Evolutionary conservation across 2,888 invertebrate genomes (phyloP).

Genomic region (Synanthedon formicaeformis): DNA sequence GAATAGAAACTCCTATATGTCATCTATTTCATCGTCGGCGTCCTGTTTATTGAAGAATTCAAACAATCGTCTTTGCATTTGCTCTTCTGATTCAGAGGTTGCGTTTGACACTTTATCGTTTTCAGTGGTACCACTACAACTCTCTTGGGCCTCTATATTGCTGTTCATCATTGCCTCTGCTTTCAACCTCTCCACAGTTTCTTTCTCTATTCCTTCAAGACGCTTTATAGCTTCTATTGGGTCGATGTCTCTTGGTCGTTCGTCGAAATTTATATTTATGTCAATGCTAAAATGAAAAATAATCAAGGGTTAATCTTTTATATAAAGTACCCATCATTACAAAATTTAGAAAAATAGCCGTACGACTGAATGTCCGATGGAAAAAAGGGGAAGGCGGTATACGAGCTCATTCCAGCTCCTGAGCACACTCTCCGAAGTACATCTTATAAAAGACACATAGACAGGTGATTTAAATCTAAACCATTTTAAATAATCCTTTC

Average conservation of each 20-base stretch:
- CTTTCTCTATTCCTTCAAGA: constrained; percentile 52
- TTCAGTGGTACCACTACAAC: not conserved
- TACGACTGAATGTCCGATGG: no score
- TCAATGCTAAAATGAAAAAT: constrained; percentile 37
- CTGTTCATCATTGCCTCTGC: constrained; percentile 11
- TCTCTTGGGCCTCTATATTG: not conserved
- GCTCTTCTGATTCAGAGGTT: not conserved
- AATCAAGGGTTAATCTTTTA: no score
- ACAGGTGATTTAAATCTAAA: no score
- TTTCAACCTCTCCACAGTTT: constrained; percentile 41
- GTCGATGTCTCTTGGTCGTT: constrained; percentile 32
- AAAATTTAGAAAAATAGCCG: no score
- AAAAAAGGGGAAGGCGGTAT: no score
- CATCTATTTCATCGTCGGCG: not conserved
- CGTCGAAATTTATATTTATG: constrained; percentile 45
- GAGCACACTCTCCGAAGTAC: no score
- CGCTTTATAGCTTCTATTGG: constrained; percentile 45
- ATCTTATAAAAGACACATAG: no score
- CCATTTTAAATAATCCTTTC: no score
- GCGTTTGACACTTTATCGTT: not conserved
- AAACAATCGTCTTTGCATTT: not conserved
- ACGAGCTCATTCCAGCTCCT: no score
- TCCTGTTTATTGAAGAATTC: not conserved
- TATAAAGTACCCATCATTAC: no score
- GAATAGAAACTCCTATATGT: not conserved